These are phyloP conservation scores for Rhineura floridana DNA, from an alignment of 2,113 vertebrate species.

Conservation along the genomic window DNA sequence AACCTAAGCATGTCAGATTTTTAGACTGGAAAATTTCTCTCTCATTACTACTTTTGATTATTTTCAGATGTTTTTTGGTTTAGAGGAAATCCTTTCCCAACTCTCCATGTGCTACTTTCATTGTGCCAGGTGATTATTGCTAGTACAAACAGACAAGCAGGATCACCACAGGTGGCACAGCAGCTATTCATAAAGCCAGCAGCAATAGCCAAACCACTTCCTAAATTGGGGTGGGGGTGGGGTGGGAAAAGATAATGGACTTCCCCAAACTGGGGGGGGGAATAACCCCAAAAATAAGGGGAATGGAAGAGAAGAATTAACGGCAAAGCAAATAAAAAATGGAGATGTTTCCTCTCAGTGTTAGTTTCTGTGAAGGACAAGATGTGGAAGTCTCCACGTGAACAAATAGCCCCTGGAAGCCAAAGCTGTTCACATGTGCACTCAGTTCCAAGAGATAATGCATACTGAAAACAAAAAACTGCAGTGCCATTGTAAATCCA, in stretches of 20 bases:
- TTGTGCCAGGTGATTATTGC: background rate
- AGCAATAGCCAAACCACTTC: background rate
- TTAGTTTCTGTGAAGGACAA: background rate
- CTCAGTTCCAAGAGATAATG: background rate
- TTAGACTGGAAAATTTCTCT: constrained; percentile 12
- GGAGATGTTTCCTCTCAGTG: background rate
- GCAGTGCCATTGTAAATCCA: background rate
- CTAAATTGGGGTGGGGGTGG: background rate
- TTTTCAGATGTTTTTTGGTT: constrained; percentile 12
- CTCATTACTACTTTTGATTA: constrained; percentile 30
- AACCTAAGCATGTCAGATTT: constrained; percentile 18
- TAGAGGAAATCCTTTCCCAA: constrained; percentile 25
- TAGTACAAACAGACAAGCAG: background rate
- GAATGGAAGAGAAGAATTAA: background rate
- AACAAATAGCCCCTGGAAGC: background rate
- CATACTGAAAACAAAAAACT: background rate
- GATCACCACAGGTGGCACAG: background rate
- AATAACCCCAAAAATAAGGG: background rate
- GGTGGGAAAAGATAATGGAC: background rate
- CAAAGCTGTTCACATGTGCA: background rate
- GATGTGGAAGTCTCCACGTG: background rate
- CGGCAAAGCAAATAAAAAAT: background rate
- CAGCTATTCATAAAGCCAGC: background rate
- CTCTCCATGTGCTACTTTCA: constrained; percentile 14
- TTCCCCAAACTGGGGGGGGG: too few relatives aligned